Evolutionary conservation across 2,888 invertebrate genomes (phyloP).

Genomic region (Hirudinaria manillensis): DNA sequence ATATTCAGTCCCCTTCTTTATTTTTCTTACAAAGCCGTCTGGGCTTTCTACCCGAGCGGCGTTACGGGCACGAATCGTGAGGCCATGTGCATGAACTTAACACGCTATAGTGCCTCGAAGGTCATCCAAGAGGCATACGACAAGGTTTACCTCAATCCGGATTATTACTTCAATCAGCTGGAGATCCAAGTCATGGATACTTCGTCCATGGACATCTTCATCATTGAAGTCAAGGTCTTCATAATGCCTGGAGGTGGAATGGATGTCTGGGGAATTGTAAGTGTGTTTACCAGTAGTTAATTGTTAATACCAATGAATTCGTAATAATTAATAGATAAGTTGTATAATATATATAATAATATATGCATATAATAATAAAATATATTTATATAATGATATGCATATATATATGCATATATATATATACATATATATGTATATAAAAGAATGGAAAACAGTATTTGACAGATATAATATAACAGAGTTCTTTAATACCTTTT

Average conservation of each 20-base stretch:
- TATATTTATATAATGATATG: background rate
- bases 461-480: too few relatives aligned
- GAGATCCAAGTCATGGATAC: background rate
- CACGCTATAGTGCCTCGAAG: background rate
- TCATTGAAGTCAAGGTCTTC: conserved; percentile 20
- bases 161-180: conserved; percentile 7
- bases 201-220: background rate
- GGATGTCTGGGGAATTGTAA: conserved; percentile 11
- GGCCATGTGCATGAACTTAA: background rate
- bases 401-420: too few relatives aligned
- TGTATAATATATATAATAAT: background rate
- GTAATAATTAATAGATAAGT: background rate
- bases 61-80: background rate
- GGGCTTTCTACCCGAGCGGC: conserved; percentile 22
- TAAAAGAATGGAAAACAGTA: too few relatives aligned
- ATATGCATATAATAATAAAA: background rate
- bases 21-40: background rate
- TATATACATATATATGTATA: too few relatives aligned
- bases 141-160: background rate
- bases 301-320: background rate
- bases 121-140: background rate
- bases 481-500: too few relatives aligned
- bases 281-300: background rate
- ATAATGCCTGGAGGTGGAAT: conserved; percentile 24
- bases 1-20: too few relatives aligned